phyloP scores from a whole-genome alignment of 2,113 vertebrate genomes.

The Chionis minor region DNA sequence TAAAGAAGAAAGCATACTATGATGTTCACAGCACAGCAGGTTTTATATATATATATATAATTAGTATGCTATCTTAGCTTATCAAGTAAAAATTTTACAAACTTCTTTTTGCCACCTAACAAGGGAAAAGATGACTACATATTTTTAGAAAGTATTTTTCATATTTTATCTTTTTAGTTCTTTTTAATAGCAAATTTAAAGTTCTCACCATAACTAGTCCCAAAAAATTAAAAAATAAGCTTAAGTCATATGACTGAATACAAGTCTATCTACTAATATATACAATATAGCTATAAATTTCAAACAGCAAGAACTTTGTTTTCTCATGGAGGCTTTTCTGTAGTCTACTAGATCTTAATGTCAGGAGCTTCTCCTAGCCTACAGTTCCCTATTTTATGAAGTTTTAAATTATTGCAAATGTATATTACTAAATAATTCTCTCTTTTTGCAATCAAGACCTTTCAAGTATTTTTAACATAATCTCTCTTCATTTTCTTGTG shows the following conservation, averaged over 20 bases:
- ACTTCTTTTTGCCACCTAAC: not conserved
- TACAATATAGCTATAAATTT: not conserved
- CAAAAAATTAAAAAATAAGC: not conserved
- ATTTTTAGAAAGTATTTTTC: not conserved
- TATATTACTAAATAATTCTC: not conserved
- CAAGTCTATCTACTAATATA: not conserved
- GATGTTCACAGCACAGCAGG: not conserved
- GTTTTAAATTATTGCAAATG: not conserved
- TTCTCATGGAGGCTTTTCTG: not conserved
- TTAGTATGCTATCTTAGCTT: not conserved
- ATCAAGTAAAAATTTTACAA: not conserved
- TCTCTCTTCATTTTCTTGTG: not conserved
- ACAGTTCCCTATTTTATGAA: not conserved
- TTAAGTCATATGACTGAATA: not conserved
- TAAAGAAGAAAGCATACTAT: not conserved
- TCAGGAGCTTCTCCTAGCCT: not conserved
- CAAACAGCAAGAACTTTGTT: not conserved
- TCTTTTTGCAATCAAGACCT: not conserved
- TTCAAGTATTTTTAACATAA: not conserved
- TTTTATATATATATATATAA: not conserved
- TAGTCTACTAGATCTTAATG: not conserved
- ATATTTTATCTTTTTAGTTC: not conserved
- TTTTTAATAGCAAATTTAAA: not conserved
- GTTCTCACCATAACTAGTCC: not conserved
- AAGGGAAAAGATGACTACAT: not conserved